Base-by-base conservation (phyloP, 2,113 vertebrate genomes). In the Narcine bancroftii region DNA sequence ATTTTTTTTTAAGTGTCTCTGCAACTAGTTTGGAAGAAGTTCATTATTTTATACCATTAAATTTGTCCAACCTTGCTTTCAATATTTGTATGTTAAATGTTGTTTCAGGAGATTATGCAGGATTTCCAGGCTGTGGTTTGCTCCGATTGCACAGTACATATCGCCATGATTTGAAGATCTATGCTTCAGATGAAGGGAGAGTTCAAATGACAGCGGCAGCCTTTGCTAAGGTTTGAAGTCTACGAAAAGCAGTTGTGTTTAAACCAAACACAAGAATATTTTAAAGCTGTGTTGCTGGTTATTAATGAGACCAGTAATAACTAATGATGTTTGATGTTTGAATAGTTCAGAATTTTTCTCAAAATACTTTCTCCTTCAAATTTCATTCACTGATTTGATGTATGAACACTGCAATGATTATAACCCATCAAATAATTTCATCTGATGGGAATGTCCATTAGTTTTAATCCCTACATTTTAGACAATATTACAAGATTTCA, bases 161-260 rank as follows among this genome's bases (percentile, higher is more conserved):
- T 93, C 95, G 97, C 72, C 97, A 98, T 85, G 97, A 98, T 95
- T 96, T 98, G 93, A 98, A 98, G 96, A 98, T 98, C 92, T 98
- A 98, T 4, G 97, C 97, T 73, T 98, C 97, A 69, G 97, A 98
- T 94, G 97, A 98, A 93, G 97, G 97, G 73, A 95, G 97, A 89
- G 97, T 98, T 93, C 97, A 98, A 94, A 98, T 98, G 97, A 98
- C 97, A 50, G 97, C 97, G 63, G 97, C 97, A 89, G 97, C 97
- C 92, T 98, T 98, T 95, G 97, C 97, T 92, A 98, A 98, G 96
- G 97, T 97, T 96, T 72, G 47, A 53, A 50, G 66, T n/a, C n/a
- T 79, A 33, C 15, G 42, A 11, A 69, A 42, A 73, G 36, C 29
- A 6, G 33, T 65, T 42, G 36, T 77, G 75, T 10, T 81, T 81